phyloP scores from a whole-genome alignment of 1,140 invertebrate genomes.

The Drosophila pachea region DNA sequence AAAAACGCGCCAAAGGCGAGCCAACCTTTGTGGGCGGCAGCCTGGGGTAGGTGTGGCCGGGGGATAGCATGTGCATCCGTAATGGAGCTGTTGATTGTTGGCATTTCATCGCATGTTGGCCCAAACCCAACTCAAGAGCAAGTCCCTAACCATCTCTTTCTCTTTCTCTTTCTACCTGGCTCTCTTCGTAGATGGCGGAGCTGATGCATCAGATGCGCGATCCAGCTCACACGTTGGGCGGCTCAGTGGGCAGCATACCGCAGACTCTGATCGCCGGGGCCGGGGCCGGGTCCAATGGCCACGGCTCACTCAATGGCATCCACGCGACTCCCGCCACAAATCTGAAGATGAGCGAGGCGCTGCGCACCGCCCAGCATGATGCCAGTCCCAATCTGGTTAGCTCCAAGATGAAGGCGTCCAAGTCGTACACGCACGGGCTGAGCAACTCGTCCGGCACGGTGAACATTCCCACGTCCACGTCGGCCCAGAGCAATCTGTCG shows the following conservation, averaged over 20 bases:
- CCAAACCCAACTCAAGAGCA: not conserved
- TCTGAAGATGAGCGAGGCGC: constrained; percentile 72
- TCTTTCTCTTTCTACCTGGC: not conserved
- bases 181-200: constrained; percentile 71
- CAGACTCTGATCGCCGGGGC: constrained; percentile 70
- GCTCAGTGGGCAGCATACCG: constrained; percentile 77
- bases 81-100: constrained; percentile 8
- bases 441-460: constrained; percentile 77
- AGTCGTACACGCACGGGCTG: constrained; percentile 77
- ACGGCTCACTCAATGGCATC: constrained; percentile 56
- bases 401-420: constrained; percentile 77
- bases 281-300: constrained; percentile 37
- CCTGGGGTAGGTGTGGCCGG: too few species aligned
- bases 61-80: constrained; percentile 13
- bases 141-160: not conserved
- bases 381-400: constrained; percentile 73
- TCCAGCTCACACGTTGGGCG: constrained; percentile 75
- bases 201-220: constrained; percentile 79
- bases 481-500: constrained; percentile 80
- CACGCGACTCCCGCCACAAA: constrained; percentile 76
- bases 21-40: not conserved
- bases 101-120: constrained; percentile 35
- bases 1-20: constrained; percentile 17
- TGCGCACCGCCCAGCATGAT: constrained; percentile 74
- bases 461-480: constrained; percentile 75